phyloP scores from a whole-genome alignment of 2,797 vertebrate genomes.

The Monodelphis domestica region DNA sequence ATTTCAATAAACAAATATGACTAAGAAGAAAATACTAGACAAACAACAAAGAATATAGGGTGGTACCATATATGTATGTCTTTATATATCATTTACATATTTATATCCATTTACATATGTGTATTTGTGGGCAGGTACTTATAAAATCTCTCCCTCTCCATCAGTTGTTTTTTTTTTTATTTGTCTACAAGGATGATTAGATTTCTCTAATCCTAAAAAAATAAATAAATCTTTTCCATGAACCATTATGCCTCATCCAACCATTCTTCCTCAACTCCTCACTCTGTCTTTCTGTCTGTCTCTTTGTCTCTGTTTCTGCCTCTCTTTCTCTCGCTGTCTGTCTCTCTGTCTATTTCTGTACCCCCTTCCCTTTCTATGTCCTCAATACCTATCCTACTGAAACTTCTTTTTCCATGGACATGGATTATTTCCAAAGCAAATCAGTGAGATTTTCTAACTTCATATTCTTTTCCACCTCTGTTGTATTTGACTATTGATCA shows the following conservation, averaged over 20 bases:
- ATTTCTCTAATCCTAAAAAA: background rate
- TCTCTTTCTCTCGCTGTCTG: background rate
- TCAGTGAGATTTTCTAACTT: background rate
- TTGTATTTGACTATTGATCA: background rate
- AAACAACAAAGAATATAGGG: slow-evolving; percentile 14
- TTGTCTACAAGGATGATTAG: background rate
- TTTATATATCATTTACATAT: slow-evolving; percentile 49
- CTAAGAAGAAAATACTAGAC: slow-evolving; percentile 29
- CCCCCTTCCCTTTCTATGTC: background rate
- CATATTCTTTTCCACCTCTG: background rate
- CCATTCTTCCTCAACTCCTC: background rate
- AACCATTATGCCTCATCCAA: background rate
- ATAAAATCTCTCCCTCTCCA: slow-evolving; percentile 1
- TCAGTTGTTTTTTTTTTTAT: background rate
- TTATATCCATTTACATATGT: slow-evolving; percentile 24
- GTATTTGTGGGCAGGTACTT: slow-evolving; percentile 19
- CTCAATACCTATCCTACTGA: background rate
- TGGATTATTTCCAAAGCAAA: background rate
- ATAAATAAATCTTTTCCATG: background rate
- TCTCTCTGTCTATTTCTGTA: background rate
- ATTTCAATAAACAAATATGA: slow-evolving; percentile 36
- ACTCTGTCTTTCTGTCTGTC: background rate
- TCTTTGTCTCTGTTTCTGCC: background rate
- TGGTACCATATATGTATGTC: background rate
- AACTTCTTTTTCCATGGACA: background rate